phyloP scores from a whole-genome alignment of 2,797 vertebrate genomes.

The Chelon auratus region DNA sequence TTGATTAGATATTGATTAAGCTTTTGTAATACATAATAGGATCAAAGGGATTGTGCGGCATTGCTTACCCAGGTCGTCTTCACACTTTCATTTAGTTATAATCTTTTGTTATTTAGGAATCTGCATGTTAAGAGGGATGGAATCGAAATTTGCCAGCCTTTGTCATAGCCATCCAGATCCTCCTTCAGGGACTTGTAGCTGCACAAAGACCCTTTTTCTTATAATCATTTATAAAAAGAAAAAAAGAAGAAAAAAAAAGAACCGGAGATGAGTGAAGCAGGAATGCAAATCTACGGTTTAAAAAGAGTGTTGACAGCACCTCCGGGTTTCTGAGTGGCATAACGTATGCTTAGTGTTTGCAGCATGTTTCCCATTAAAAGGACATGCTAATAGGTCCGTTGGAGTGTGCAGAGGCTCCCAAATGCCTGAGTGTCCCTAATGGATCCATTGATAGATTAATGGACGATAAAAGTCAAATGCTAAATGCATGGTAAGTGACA shows the following conservation, averaged over 20 bases:
- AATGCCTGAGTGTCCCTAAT: constrained; percentile 76
- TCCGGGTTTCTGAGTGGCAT: constrained; percentile 44
- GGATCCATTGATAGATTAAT: constrained; percentile 80
- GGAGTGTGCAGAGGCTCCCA: constrained; percentile 64
- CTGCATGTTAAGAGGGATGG: constrained; percentile 78
- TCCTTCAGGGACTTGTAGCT: constrained; percentile 45
- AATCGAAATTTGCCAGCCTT: constrained; percentile 63
- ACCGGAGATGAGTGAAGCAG: constrained; percentile 6
- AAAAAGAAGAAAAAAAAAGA: constrained; percentile 19
- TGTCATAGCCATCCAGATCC: constrained; percentile 58
- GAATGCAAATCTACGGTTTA: constrained; percentile 55
- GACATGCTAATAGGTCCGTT: constrained; percentile 68
- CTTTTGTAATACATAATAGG: constrained; percentile 89
- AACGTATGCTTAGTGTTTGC: constrained; percentile 53
- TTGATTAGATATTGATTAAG: constrained; percentile 90
- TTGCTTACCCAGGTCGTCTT: constrained; percentile 77
- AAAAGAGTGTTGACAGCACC: constrained; percentile 51
- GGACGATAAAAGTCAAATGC: constrained; percentile 77
- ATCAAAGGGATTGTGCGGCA: constrained; percentile 83
- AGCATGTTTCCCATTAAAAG: constrained; percentile 66
- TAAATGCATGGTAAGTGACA: constrained; percentile 77
- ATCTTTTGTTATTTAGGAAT: constrained; percentile 82
- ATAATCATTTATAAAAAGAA: not conserved
- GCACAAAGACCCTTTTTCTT: constrained; percentile 32
- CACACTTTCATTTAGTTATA: constrained; percentile 83